Percentiles rank a stretch among this genome's conserved stretches.
Conservation (phyloP, 23 tunicate species). For the Styela plicata region DNA sequence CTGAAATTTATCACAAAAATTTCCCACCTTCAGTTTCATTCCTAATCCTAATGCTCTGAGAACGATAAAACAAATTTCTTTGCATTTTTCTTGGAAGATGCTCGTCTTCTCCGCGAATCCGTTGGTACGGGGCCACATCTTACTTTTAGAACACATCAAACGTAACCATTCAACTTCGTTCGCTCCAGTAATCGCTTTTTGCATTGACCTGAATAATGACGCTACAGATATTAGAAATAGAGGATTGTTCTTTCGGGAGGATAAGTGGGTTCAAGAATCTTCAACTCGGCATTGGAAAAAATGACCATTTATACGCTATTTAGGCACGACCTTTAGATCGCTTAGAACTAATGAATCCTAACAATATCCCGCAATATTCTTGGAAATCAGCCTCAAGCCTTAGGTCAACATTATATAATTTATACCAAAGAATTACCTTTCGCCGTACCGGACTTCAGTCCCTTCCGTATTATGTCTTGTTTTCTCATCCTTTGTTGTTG, state of each 20-base stretch:
- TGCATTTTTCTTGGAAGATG: conserved; percentile 36
- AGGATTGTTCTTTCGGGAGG: not conserved
- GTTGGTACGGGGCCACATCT: not conserved
- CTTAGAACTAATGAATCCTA: too few relatives aligned
- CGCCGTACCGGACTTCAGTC: not conserved
- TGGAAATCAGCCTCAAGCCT: too few relatives aligned
- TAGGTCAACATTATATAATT: too few relatives aligned
- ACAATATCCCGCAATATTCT: too few relatives aligned
- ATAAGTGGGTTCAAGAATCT: too few relatives aligned
- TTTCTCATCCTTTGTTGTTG: not conserved
- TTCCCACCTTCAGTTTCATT: conserved; percentile 40
- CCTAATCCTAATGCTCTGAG: conserved; percentile 44
- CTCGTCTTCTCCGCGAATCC: not conserved
- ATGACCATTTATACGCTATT: not conserved
- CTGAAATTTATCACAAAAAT: too few relatives aligned
- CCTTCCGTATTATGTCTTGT: not conserved
- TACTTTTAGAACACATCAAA: not conserved
- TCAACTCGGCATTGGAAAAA: too few relatives aligned
- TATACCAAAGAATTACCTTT: not conserved
- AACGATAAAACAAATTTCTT: conserved; percentile 14
- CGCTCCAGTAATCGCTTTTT: not conserved
- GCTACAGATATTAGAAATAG: not conserved
- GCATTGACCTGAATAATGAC: not conserved
- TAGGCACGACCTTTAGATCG: not conserved
- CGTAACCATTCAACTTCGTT: not conserved